Base-by-base conservation (phyloP, 2,888 invertebrate genomes). In the Drosophila recens region DNA sequence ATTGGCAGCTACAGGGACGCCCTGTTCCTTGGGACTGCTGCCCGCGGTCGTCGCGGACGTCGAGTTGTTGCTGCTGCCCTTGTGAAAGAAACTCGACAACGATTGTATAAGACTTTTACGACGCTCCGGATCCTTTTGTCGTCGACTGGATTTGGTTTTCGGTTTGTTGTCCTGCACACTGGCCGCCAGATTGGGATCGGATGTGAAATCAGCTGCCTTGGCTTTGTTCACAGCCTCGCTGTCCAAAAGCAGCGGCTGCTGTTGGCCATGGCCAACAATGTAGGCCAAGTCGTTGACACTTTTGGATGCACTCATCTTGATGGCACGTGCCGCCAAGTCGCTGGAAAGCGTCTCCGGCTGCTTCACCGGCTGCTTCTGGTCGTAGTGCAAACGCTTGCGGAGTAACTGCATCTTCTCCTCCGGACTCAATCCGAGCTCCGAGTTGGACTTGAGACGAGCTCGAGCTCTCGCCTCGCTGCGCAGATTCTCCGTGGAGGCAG, bases 31-130 rank as follows among this genome's bases (percentile, higher is more conserved):
- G 36, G 77, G 30, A 69, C 71, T 79, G 45, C 57, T 74, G 36
- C 69, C n/a, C 11, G 43, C 15, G 8, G 45, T 45, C 10, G 68
- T 51, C 3, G 84, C 57, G 23, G 68, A 54, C 23, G 83, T 46
- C 11, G 79, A 72, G 36, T 66, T 78, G 82, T 10, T 77, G 38
- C 96, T 79, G 82, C 10, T 77, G 45, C 96, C 95, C 91, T 96
- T 96, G 85, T 95, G 95, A 91, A 97, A 96, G 91, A 97, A 96
- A 91, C 95, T 97, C 17, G 97, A 96, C 72, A 97, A 95, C 57
- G 97, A 95, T 93, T 96, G 97, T 88, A 97, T 97, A 58, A 97
- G 95, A 92, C 97, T 97, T 88, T 95, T 96, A 71, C 97, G 94
- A 73, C 97, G 94, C 86, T 96, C 96, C 0, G 95, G 94, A 90